A percentile compares a stretch with the other conserved stretches of the same genome.
These are phyloP conservation scores for Sigmodon hispidus DNA, from an alignment of 2,113 vertebrate species.

Conservation along the genomic window DNA sequence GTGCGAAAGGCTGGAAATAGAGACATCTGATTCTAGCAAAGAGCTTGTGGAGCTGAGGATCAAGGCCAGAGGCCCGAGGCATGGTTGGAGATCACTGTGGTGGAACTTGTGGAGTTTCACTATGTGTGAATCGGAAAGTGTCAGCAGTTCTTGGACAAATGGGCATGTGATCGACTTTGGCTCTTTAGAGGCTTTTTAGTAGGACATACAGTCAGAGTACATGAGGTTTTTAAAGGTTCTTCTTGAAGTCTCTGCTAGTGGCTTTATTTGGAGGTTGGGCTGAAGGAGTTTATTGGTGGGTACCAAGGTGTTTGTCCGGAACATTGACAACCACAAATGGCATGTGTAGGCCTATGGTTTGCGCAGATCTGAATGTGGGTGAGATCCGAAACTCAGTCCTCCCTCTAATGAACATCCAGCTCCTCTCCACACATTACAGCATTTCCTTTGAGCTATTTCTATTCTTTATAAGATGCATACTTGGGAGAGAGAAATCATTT, in stretches of 20 bases:
- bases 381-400: background rate
- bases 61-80: background rate
- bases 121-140: background rate
- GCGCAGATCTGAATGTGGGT: background rate
- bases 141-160: background rate
- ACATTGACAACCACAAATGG: background rate
- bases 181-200: background rate
- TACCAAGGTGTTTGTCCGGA: background rate
- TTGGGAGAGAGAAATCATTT: background rate
- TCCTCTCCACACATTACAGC: accelerated
- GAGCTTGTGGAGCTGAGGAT: background rate
- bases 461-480: background rate
- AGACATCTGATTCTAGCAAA: background rate
- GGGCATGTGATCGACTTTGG: background rate
- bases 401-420: background rate
- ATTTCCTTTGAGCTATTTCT: background rate
- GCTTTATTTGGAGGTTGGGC: background rate
- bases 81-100: background rate
- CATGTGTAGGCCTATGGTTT: background rate
- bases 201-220: background rate
- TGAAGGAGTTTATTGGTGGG: background rate
- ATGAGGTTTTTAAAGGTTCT: background rate
- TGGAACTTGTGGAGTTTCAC: background rate
- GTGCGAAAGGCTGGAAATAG: background rate
- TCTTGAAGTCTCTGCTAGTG: background rate